A percentile compares a stretch with the other conserved stretches of the same genome.
Conservation (phyloP, 2,113 vertebrate species). For the Calonectris borealis region DNA sequence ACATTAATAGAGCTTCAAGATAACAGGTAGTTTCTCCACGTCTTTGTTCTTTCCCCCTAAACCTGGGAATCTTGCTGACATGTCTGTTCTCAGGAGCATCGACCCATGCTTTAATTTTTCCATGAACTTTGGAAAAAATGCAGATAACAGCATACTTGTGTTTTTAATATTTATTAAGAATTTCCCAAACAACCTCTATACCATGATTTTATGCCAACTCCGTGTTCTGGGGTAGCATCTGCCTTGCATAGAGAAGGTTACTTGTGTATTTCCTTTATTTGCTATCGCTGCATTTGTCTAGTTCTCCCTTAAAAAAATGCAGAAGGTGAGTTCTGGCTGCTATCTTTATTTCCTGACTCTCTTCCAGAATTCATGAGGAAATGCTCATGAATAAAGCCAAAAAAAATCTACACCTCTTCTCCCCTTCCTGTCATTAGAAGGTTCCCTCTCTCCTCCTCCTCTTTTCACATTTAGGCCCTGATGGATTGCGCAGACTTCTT, state of each 20-base stretch:
- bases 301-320: slow-evolving; percentile 22
- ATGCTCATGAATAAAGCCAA: slow-evolving; percentile 28
- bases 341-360: slow-evolving; percentile 40
- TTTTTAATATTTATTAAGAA: slow-evolving; percentile 1
- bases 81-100: neutral
- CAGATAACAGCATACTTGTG: neutral
- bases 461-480: slow-evolving; percentile 22
- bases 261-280: neutral
- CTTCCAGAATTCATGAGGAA: slow-evolving; percentile 50
- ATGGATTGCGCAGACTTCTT: slow-evolving; percentile 42
- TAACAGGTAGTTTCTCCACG: neutral
- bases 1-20: neutral
- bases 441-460: neutral
- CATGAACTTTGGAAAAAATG: neutral
- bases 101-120: neutral
- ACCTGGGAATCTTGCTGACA: neutral
- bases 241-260: neutral
- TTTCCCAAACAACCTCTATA: neutral
- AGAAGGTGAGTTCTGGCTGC: slow-evolving; percentile 41
- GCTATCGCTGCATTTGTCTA: neutral
- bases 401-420: slow-evolving; percentile 28
- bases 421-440: slow-evolving; percentile 41
- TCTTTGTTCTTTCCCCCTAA: neutral
- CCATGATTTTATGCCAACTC: neutral
- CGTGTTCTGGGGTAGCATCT: neutral